Evolutionary conservation across 2,888 invertebrate genomes (phyloP).

Genomic region (Petrophora chlorosata): DNA sequence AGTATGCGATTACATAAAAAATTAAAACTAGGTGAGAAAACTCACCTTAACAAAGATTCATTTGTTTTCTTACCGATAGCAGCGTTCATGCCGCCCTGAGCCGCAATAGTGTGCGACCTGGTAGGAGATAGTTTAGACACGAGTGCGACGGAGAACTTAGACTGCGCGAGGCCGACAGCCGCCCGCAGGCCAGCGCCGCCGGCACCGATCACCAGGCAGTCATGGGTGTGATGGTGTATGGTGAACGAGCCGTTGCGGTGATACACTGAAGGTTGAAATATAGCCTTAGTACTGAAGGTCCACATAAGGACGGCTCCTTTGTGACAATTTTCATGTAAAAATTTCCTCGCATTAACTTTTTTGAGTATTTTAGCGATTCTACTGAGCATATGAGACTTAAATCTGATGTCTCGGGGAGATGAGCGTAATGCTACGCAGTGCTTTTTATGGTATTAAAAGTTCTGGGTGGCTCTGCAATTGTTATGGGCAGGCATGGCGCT

Average conservation of each 20-base stretch:
- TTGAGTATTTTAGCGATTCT: too few relatives aligned
- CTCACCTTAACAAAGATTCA: background rate
- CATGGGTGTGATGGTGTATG: slow-evolving; percentile 95
- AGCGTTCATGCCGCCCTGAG: slow-evolving; percentile 99
- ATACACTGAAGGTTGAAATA: slow-evolving; percentile 18
- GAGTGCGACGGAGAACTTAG: slow-evolving; percentile 97
- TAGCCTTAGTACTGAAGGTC: background rate
- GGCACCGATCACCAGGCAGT: slow-evolving; percentile 97
- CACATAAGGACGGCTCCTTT: background rate
- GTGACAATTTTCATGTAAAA: too few relatives aligned
- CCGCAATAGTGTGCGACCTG: slow-evolving; percentile 98
- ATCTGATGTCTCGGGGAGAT: too few relatives aligned
- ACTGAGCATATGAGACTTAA: too few relatives aligned
- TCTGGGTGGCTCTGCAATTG: too few relatives aligned
- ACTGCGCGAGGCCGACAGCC: slow-evolving; percentile 95
- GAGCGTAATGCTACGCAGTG: too few relatives aligned
- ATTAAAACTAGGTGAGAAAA: too few relatives aligned
- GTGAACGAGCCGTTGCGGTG: slow-evolving; percentile 85
- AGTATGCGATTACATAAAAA: too few relatives aligned
- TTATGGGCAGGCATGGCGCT: too few relatives aligned
- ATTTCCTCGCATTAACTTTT: too few relatives aligned
- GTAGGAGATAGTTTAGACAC: slow-evolving; percentile 98
- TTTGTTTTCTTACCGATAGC: slow-evolving; percentile 86
- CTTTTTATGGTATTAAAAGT: too few relatives aligned
- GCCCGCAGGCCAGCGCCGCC: slow-evolving; percentile 98